A percentile compares a stretch with the other conserved stretches of the same genome.
Conservation (phyloP, 2,888 invertebrate genomes). For the Scelioninae gen. 1 region DNA sequence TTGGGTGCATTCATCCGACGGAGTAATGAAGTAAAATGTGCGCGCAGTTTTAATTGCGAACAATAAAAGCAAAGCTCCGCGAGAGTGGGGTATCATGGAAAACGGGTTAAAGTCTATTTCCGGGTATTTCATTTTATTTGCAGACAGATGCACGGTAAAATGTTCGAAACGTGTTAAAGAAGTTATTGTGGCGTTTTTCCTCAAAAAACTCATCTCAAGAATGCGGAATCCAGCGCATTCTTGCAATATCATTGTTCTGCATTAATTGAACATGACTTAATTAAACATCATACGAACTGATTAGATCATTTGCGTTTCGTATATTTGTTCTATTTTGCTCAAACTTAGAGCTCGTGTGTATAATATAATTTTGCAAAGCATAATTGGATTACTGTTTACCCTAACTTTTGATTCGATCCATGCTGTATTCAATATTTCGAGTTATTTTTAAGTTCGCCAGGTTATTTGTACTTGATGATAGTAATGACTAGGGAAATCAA, state of each 20-base stretch:
- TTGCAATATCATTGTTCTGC: conserved; percentile 17
- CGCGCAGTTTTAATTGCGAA: conserved; percentile 71
- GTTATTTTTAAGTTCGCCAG: background rate
- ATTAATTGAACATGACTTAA: conserved; percentile 39
- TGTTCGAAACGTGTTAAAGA: conserved; percentile 43
- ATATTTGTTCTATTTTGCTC: conserved; percentile 11
- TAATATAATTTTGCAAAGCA: conserved; percentile 15
- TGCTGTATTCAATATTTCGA: background rate
- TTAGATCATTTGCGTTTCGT: conserved; percentile 5
- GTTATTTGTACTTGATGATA: background rate
- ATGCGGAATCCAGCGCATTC: conserved; percentile 10
- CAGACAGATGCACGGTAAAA: conserved; percentile 18
- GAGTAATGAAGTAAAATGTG: conserved; percentile 74
- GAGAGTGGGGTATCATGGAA: conserved; percentile 55
- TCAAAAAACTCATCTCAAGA: conserved; percentile 11
- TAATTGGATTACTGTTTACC: conserved; percentile 10
- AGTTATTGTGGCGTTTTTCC: conserved; percentile 40
- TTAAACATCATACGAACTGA: conserved; percentile 17
- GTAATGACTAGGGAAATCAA: conserved; percentile 8
- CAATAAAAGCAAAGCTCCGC: conserved; percentile 56
- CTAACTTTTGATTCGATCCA: conserved; percentile 13
- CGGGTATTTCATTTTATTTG: conserved; percentile 30
- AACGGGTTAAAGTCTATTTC: conserved; percentile 55
- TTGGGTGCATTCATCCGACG: conserved; percentile 34
- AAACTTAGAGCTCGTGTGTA: background rate